Evolutionary conservation across 1,140 invertebrate species (phyloP).

Genomic region (Panagrolaimus sp.): DNA sequence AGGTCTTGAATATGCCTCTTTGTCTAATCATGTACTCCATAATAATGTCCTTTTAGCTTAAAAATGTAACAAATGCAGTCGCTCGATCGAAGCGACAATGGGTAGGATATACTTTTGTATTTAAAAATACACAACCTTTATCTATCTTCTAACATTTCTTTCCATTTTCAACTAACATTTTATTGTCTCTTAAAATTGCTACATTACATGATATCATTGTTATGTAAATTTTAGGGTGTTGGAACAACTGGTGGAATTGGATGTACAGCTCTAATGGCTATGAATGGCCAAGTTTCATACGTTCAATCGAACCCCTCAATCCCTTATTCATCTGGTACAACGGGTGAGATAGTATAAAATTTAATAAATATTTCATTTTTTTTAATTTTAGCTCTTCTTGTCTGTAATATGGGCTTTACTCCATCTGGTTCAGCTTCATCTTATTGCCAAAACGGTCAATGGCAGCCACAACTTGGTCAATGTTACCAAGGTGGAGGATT

Average conservation of each 20-base stretch:
- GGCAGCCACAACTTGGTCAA: neutral
- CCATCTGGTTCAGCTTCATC: neutral
- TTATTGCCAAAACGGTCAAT: neutral
- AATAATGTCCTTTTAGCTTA: no score
- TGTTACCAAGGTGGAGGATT: neutral
- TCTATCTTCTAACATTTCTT: constrained; percentile 3
- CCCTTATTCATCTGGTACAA: neutral
- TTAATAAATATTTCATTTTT: no score
- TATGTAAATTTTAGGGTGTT: neutral
- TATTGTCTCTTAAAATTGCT: neutral
- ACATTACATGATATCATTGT: neutral
- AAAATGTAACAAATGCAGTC: neutral
- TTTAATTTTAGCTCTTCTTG: neutral
- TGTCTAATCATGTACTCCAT: no score
- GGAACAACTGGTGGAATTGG: constrained; percentile 2
- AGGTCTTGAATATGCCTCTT: no score
- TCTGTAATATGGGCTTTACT: neutral
- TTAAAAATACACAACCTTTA: neutral
- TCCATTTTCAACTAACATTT: constrained; percentile 5
- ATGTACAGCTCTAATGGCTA: neutral
- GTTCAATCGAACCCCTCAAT: neutral
- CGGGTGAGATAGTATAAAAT: no score
- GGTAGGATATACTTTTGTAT: neutral
- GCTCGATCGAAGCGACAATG: neutral
- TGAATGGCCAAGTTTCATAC: constrained; percentile 3